Conservation (phyloP, 2,888 invertebrate species). For the Drepana falcataria region DNA sequence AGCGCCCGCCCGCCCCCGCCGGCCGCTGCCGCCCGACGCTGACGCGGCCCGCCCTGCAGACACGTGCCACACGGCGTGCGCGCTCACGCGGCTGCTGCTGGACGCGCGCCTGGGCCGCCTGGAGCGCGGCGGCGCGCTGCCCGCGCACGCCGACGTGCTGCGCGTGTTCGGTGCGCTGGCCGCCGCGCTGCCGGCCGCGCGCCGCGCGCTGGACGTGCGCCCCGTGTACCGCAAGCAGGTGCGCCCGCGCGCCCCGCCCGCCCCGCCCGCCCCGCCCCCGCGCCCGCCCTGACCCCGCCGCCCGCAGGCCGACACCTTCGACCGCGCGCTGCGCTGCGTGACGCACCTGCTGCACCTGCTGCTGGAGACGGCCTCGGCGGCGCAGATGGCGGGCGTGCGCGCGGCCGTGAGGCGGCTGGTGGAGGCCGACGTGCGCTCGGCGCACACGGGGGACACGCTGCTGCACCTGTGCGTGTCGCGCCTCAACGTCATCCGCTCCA, state of each 20-base stretch:
- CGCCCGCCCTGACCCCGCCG: slow-evolving; percentile 50
- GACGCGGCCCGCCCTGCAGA: slow-evolving; percentile 68
- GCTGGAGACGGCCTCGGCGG: slow-evolving; percentile 71
- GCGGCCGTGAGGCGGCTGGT: slow-evolving; percentile 66
- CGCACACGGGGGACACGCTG: slow-evolving; percentile 86
- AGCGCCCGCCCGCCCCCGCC: neutral
- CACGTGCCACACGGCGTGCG: slow-evolving; percentile 92
- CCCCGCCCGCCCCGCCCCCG: slow-evolving; percentile 78
- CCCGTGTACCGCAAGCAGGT: slow-evolving; percentile 70
- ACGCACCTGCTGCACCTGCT: slow-evolving; percentile 87
- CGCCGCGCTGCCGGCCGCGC: slow-evolving; percentile 47
- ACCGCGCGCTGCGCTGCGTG: slow-evolving; percentile 87
- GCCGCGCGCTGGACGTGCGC: slow-evolving; percentile 49
- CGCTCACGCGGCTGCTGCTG: slow-evolving; percentile 89
- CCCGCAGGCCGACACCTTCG: slow-evolving; percentile 86
- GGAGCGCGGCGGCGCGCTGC: slow-evolving; percentile 65
- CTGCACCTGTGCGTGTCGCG: slow-evolving; percentile 90
- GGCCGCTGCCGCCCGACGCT: neutral
- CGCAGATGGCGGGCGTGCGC: slow-evolving; percentile 68
- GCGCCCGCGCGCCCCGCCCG: slow-evolving; percentile 51
- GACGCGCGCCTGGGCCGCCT: slow-evolving; percentile 82
- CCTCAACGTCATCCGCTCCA: slow-evolving; percentile 86
- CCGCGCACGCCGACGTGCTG: slow-evolving; percentile 82
- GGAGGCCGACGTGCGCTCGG: slow-evolving; percentile 82
- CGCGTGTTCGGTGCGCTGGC: slow-evolving; percentile 77